A percentile compares a stretch with the other conserved stretches of the same genome.
These are phyloP conservation scores for Enteromius fasciolatus DNA, from an alignment of 2,797 vertebrate species.

Conservation along the genomic window DNA sequence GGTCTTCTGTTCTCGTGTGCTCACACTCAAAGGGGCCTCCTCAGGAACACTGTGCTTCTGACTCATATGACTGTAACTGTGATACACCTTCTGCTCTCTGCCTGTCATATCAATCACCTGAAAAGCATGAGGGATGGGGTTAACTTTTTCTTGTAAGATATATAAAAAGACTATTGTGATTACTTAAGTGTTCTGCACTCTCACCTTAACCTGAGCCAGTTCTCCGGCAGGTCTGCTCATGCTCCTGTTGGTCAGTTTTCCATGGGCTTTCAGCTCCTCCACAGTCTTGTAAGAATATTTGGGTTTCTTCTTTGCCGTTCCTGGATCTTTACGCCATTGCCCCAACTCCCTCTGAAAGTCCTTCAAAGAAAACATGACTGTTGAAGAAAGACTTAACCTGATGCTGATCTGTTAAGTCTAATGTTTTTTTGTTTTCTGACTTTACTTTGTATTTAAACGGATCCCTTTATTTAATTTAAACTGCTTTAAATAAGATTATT, in stretches of 20 bases:
- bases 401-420: background rate
- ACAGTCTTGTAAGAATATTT: constrained; percentile 95
- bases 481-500: background rate
- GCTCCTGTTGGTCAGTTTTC: constrained; percentile 81
- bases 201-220: constrained; percentile 95
- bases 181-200: constrained; percentile 23
- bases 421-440: background rate
- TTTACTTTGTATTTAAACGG: background rate
- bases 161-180: background rate
- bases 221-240: constrained; percentile 87
- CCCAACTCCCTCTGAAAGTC: constrained; percentile 95
- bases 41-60: constrained; percentile 95
- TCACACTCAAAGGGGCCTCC: constrained; percentile 77
- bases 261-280: constrained; percentile 94
- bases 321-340: constrained; percentile 95
- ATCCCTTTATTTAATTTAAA: background rate
- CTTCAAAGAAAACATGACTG: constrained; percentile 66
- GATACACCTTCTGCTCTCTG: constrained; percentile 94
- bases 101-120: constrained; percentile 99
- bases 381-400: too few relatives aligned
- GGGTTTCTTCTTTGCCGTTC: constrained; percentile 89
- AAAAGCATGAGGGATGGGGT: background rate
- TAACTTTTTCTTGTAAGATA: background rate
- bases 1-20: constrained; percentile 82
- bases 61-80: constrained; percentile 97